Percentiles rank a stretch among this genome's conserved stretches.
phyloP scores from a whole-genome alignment of 2,888 invertebrate species.

The Napeogenes sylphis region DNA sequence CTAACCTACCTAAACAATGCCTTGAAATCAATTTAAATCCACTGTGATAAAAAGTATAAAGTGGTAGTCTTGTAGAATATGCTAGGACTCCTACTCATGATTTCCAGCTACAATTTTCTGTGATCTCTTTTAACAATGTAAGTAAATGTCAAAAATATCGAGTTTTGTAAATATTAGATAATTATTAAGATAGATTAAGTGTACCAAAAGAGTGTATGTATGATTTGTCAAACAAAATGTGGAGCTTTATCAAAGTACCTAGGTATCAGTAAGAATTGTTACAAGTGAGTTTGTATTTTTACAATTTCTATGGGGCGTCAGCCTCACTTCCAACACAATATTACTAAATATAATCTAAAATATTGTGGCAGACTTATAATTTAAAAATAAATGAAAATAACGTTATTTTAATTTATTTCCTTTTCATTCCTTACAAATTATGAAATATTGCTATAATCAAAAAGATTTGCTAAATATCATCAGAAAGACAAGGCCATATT shows the following conservation, averaged over 20 bases:
- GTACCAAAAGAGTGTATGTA: slow-evolving; percentile 74
- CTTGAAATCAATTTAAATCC: slow-evolving; percentile 64
- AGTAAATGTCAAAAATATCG: slow-evolving; percentile 62
- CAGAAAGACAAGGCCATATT: no score
- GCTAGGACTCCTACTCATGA: slow-evolving; percentile 73
- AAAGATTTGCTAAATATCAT: no score
- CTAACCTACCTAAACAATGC: slow-evolving; percentile 55
- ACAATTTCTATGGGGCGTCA: slow-evolving; percentile 67
- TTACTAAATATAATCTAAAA: slow-evolving; percentile 55
- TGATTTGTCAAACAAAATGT: slow-evolving; percentile 77
- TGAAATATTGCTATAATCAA: no score
- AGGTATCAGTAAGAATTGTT: slow-evolving; percentile 68
- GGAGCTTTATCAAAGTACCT: slow-evolving; percentile 77
- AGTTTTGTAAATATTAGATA: slow-evolving; percentile 67
- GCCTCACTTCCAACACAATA: slow-evolving; percentile 69
- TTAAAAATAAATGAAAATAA: slow-evolving; percentile 70
- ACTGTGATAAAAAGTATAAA: slow-evolving; percentile 73
- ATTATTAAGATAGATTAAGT: slow-evolving; percentile 50
- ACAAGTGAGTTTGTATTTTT: slow-evolving; percentile 75
- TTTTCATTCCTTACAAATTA: no score
- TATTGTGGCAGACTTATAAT: slow-evolving; percentile 71
- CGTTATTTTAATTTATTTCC: slow-evolving; percentile 42
- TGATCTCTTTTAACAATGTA: slow-evolving; percentile 78
- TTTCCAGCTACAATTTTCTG: slow-evolving; percentile 80
- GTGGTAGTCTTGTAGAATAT: slow-evolving; percentile 70